Evolutionary conservation across 1,140 invertebrate genomes (phyloP).

Genomic region (Octopus bimaculoides): DNA sequence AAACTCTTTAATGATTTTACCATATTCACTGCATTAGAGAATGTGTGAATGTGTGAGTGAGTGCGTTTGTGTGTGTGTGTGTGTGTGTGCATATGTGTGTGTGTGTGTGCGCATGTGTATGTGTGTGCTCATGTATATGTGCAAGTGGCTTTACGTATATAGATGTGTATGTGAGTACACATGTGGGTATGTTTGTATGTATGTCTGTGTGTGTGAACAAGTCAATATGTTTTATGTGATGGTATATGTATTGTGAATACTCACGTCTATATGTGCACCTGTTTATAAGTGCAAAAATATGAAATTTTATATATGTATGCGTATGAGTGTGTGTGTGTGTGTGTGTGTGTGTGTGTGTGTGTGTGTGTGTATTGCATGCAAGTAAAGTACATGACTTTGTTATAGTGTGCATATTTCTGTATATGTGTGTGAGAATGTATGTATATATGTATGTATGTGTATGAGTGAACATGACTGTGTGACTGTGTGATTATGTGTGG

Average conservation of each 20-base stretch:
- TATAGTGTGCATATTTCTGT: background rate
- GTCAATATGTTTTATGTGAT: background rate
- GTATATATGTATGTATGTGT: background rate
- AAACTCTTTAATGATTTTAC: too few species aligned
- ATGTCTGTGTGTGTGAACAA: slow-evolving; percentile 16
- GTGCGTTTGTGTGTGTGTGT: background rate
- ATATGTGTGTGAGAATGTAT: slow-evolving; percentile 21
- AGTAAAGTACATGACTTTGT: slow-evolving; percentile 21
- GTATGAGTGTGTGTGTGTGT: slow-evolving; percentile 12
- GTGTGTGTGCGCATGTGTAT: background rate
- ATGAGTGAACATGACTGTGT: too few species aligned
- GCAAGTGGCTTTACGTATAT: too few species aligned
- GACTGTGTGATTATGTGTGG: too few species aligned
- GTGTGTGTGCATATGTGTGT: background rate
- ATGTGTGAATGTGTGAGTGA: background rate
- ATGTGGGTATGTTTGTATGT: slow-evolving; percentile 15
- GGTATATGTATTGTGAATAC: background rate
- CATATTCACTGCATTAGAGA: too few species aligned
- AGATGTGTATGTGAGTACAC: slow-evolving; percentile 14
- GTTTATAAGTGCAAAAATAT: background rate
- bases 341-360: slow-evolving; percentile 13
- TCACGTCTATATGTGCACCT: background rate
- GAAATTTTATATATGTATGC: slow-evolving; percentile 10
- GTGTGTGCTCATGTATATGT: background rate
- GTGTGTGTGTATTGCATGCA: slow-evolving; percentile 31